Evolutionary conservation across 2,113 vertebrate genomes (phyloP).

Genomic region (Cyprinodon tularosa): DNA sequence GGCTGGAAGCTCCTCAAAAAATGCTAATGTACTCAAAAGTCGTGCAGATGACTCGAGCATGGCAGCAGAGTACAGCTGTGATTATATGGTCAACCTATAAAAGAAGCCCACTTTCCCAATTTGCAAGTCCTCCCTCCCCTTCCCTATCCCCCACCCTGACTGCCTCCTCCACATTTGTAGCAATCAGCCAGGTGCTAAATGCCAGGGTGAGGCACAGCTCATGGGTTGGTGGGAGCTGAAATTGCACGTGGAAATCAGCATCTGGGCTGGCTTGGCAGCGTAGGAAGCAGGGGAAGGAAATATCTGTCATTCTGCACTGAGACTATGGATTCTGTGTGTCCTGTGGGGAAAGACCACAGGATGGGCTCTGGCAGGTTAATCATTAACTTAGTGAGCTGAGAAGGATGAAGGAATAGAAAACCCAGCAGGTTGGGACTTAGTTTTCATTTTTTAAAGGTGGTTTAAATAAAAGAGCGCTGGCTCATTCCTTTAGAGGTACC

Average conservation of each 20-base stretch:
- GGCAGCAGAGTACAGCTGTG: slow-evolving; percentile 42
- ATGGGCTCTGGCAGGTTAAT: slow-evolving; percentile 67
- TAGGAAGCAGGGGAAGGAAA: slow-evolving; percentile 74
- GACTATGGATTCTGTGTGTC: slow-evolving; percentile 25
- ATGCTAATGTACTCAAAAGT: slow-evolving; percentile 19
- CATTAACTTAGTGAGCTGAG: slow-evolving; percentile 64
- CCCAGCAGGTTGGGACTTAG: background rate
- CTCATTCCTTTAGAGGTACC: slow-evolving; percentile 39
- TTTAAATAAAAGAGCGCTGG: slow-evolving; percentile 43
- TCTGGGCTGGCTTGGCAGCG: slow-evolving; percentile 71
- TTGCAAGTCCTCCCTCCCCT: slow-evolving; percentile 43
- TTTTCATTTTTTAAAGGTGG: slow-evolving; percentile 24
- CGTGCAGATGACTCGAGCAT: slow-evolving; percentile 38
- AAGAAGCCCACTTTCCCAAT: slow-evolving; percentile 62
- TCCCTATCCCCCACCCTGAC: slow-evolving; percentile 41
- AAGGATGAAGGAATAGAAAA: slow-evolving; percentile 34
- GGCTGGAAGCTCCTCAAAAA: slow-evolving; percentile 29
- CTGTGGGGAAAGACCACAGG: slow-evolving; percentile 24
- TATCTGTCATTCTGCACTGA: slow-evolving; percentile 71
- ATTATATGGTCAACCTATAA: slow-evolving; percentile 59
- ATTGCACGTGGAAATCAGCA: slow-evolving; percentile 74
- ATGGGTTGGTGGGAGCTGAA: slow-evolving; percentile 53
- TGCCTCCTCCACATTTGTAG: slow-evolving; percentile 57
- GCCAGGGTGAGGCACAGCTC: slow-evolving; percentile 67
- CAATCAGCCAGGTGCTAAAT: slow-evolving; percentile 84